Conservation (phyloP, 1,140 invertebrate species). For the Melipona quadrifasciata region DNA sequence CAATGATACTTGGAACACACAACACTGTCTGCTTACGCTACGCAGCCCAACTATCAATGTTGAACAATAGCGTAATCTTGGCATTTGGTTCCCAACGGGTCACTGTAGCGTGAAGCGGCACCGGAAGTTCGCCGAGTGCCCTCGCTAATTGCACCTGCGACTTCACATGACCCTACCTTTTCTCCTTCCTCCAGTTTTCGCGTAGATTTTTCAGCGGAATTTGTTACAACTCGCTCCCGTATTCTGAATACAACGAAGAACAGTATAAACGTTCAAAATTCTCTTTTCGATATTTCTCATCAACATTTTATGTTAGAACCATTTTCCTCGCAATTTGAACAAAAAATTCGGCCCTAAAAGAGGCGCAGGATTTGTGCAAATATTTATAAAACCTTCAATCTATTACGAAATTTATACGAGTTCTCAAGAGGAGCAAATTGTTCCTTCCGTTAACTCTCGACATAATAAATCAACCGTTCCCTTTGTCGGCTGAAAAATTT, state of each 20-base stretch:
- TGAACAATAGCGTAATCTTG: conserved; percentile 78
- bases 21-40: conserved; percentile 37
- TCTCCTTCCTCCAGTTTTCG: conserved; percentile 15
- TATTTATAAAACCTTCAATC: no score
- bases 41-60: conserved; percentile 68
- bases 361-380: no score
- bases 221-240: conserved; percentile 3
- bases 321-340: background rate
- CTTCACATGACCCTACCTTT: conserved; percentile 68
- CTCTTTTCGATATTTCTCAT: background rate
- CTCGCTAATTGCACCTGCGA: conserved; percentile 77
- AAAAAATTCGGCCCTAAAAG: no score
- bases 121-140: conserved; percentile 80
- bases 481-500: background rate
- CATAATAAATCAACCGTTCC: background rate
- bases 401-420: background rate
- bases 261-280: background rate
- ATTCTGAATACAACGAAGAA: background rate
- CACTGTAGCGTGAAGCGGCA: conserved; percentile 76
- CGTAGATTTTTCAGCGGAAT: conserved; percentile 1
- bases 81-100: conserved; percentile 76
- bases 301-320: background rate
- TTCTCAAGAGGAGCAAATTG: background rate
- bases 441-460: background rate
- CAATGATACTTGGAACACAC: background rate